Evolutionary conservation across 1,140 invertebrate genomes (phyloP), one percentile per base, ranked within the genome.

Genomic region (Zaprionus ornatus): DNA sequence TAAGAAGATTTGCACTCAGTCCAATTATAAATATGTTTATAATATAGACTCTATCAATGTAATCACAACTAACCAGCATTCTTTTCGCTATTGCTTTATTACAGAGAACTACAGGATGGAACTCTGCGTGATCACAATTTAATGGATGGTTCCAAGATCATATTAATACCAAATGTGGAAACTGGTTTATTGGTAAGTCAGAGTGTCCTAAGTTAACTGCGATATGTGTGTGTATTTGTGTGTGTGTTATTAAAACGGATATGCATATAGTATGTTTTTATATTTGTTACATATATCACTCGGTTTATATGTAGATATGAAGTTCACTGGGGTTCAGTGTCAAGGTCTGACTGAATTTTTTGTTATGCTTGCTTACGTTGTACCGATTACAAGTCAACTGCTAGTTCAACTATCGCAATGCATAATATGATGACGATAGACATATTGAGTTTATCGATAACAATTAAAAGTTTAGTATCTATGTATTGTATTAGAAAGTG

Each of bases 161-260:
- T 97, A 75, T 94, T 99, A 82, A 95, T 98, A 88, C 98, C 98
- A 59, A 98, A 96, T 93, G 97, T 98, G 62, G 98, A 98, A 94
- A 98, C 97, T 81, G 98, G 98, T 93, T 94, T 98, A 83, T 94
- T 98, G 96, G 98, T 98, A 94, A 96, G 96, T 95, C 12, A 40
- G 42, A 75, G 17, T 9, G 0, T 29, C 5, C 4, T 56, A 56
- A 32, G 10, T 45, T 3, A 17, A 45, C 54, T 12, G 13, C 4
- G 42, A 56, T 40, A 40, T 15, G 35, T 12, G 12, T 35, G 32
- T 35, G 32, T 12, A 3, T 35, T 10, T 35, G 32, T 37, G 13
- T 29, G 29, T 29, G 29, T 32, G 29, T 40, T 40, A 61, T 71
- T 64, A 19, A 56, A 35, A 45, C 5, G 23, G 50, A 32, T 55